phyloP scores from a whole-genome alignment of 2,113 vertebrate genomes.

The Spea multiplicata region DNA sequence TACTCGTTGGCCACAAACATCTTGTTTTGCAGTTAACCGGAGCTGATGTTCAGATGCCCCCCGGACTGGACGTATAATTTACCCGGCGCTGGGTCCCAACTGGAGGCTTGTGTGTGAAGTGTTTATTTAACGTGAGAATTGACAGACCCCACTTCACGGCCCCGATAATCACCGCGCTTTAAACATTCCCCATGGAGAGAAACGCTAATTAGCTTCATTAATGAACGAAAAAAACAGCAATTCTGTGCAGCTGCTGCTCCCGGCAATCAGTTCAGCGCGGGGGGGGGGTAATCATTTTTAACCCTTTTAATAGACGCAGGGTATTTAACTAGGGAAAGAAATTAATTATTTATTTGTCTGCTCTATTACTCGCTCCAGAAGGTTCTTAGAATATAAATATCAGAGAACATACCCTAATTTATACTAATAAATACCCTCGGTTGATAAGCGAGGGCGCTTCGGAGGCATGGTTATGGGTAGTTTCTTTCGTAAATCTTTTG shows the following conservation, averaged over 20 bases:
- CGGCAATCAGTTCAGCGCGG: constrained; percentile 21
- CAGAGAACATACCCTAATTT: too few species aligned
- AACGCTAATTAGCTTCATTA: constrained; percentile 19
- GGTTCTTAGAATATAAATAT: too few species aligned
- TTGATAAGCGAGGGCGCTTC: too few species aligned
- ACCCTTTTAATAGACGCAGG: background rate
- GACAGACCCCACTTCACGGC: constrained; percentile 7
- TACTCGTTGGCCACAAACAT: too few species aligned
- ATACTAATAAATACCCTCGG: too few species aligned
- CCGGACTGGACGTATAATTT: background rate
- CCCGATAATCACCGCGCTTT: constrained; percentile 19
- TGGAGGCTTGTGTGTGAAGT: background rate
- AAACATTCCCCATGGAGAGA: constrained; percentile 9
- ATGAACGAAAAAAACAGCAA: constrained; percentile 11
- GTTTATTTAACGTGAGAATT: constrained; percentile 8
- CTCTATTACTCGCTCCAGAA: too few species aligned
- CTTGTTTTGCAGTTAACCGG: background rate
- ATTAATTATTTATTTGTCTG: too few species aligned
- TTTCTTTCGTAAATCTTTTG: too few species aligned
- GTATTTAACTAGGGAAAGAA: too few species aligned
- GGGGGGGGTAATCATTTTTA: background rate
- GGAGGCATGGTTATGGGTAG: too few species aligned
- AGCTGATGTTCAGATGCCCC: background rate
- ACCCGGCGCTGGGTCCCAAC: background rate
- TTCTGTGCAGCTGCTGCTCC: constrained; percentile 5